Evolutionary conservation across 2,113 vertebrate species (phyloP).

Genomic region (Austrofundulus limnaeus): DNA sequence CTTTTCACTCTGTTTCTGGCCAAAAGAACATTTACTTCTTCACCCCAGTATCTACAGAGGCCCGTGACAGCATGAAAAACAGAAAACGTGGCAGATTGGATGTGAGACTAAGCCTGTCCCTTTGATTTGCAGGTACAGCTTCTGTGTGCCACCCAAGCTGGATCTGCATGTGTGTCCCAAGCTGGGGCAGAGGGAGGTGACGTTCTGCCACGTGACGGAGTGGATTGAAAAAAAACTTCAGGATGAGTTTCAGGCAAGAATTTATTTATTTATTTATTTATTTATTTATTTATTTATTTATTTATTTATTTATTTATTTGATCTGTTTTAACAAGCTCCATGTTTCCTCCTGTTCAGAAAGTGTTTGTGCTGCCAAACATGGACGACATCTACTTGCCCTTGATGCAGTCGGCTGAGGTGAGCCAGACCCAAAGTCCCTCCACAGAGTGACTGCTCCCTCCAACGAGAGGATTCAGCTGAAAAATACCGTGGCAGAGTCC

Average conservation of each 20-base stretch:
- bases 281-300: too few species aligned
- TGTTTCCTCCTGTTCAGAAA: slow-evolving; percentile 77
- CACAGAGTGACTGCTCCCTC: slow-evolving; percentile 51
- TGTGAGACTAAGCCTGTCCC: not conserved
- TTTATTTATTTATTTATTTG: too few species aligned
- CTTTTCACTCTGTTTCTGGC: slow-evolving; percentile 3
- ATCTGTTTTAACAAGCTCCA: not conserved
- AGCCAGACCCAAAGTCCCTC: slow-evolving; percentile 21
- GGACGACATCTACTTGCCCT: slow-evolving; percentile 87
- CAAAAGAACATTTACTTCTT: slow-evolving; percentile 19
- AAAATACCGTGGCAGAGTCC: slow-evolving; percentile 34
- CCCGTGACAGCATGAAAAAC: not conserved
- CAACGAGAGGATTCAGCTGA: slow-evolving; percentile 49
- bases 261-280: too few species aligned
- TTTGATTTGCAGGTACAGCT: slow-evolving; percentile 85
- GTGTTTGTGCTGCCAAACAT: slow-evolving; percentile 91
- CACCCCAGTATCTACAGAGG: not conserved
- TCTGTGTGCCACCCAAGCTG: slow-evolving; percentile 83
- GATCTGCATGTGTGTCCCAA: slow-evolving; percentile 86
- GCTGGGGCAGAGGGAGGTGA: slow-evolving; percentile 87
- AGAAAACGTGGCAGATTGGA: not conserved
- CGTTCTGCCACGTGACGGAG: slow-evolving; percentile 86
- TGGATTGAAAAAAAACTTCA: slow-evolving; percentile 90
- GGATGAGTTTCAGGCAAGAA: slow-evolving; percentile 86
- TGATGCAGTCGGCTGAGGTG: slow-evolving; percentile 82